A percentile compares a stretch with the other conserved stretches of the same genome.
Conservation (phyloP, 2,797 vertebrate genomes). For the Phylloscopus collybita region DNA sequence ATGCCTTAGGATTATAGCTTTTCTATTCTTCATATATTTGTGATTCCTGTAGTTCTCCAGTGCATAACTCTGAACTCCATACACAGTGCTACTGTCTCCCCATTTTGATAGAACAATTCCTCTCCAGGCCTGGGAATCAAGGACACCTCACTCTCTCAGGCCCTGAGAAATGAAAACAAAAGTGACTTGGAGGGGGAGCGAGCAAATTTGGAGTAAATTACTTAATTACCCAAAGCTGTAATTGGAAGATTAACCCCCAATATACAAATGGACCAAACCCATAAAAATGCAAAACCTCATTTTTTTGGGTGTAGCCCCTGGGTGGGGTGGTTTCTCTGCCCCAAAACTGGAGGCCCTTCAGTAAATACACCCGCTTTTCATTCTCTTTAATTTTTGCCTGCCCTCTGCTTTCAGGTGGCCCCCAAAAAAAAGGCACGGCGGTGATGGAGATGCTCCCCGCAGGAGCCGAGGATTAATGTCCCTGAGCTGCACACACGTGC, state of each 20-base stretch:
- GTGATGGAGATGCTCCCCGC: not conserved
- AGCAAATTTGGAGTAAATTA: not conserved
- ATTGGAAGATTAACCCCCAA: not conserved
- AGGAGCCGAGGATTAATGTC: not conserved
- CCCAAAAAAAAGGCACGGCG: no score
- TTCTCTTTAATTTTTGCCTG: not conserved
- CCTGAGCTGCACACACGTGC: not conserved
- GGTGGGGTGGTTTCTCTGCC: accelerated
- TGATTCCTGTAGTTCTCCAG: not conserved
- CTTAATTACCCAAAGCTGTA: not conserved
- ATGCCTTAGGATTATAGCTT: not conserved
- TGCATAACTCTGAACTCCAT: not conserved
- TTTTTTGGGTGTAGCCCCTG: not conserved
- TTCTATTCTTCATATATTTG: not conserved
- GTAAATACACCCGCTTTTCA: not conserved
- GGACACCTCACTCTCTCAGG: not conserved
- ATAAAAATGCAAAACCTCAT: not conserved
- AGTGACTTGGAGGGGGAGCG: not conserved
- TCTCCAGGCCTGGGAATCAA: not conserved
- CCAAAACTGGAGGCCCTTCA: not conserved
- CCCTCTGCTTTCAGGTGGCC: not conserved
- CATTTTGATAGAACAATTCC: not conserved
- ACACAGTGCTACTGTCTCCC: no score
- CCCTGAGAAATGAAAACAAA: not conserved
- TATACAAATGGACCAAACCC: not conserved